Evolutionary conservation across 2,113 vertebrate species (phyloP), one percentile per base, ranked within the genome.

Genomic region (Malurus cyaneus): DNA sequence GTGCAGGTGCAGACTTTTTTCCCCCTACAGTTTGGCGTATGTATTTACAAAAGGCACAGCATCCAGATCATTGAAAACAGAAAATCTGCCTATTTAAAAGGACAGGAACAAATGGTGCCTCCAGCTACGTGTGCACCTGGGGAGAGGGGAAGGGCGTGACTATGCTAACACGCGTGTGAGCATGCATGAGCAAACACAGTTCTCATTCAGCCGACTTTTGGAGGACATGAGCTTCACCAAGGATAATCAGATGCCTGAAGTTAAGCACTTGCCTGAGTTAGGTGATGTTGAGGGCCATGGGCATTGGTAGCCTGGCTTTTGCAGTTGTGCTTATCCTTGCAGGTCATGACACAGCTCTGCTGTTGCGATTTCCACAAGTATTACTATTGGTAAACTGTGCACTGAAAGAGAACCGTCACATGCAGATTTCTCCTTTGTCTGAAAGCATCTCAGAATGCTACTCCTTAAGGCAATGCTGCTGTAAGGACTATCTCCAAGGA

Each of bases 31-130:
- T 65, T 83, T 72, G 18, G n/a, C 83, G 39, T 69, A 86, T 95
- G 46, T 78, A 82, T 96, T 83, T 69, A 61, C 42, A 92, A 42
- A 94, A 78, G 47, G 32, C 26, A 42, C 34, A 83, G 60, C 42
- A 52, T 96, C 72, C 79, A 81, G 92, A 91, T 73, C n/a, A 80
- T 28, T 94, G 65, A 61, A 80, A 93, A 60, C 4, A 85, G 56
- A 80, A 96, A 92, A 93, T 88, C 86, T 89, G 5, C 20, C 56
- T 80, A 18, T 89, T 96, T 94, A 91, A 91, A 81, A 95, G 67
- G 66, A 65, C 23, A 20, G 74, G 90, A 81, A 80, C 85, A 88
- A 78, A 80, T 41, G 47, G 46, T 78, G 86, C 94, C 94, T 88
- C 76, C 76, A 90, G 94, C 92, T 72, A 77, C n/a, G 13, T 3